Base-by-base conservation (phyloP, 2,888 invertebrate genomes). In the Melieria omissa region DNA sequence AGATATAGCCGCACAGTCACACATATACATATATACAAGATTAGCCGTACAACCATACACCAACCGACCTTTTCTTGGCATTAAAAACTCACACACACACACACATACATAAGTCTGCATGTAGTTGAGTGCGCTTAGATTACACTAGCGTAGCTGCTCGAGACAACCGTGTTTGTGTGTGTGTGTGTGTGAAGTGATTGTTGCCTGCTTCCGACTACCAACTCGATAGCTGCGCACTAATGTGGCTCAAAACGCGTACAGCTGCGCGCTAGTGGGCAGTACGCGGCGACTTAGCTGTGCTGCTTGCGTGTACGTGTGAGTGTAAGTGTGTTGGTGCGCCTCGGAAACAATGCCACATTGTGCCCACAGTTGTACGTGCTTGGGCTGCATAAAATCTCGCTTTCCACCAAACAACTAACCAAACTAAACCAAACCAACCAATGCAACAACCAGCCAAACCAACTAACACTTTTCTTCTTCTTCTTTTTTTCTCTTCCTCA, bases 331-430 rank as follows among this genome's bases (percentile, higher is more conserved):
- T 52, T 52, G 12, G 8, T 52, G 9, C 52, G 12, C 9, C 8
- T 14, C 14, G n/a, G 64, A 64, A 64, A 64, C 64, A 65, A 65
- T 41, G 42, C 44, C 54, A 65, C 52, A 52, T 65, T 54, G 64
- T 65, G 54, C 54, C 64, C 64, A 54, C 64, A 65, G 52, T 7
- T 14, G n/a, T 54, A 65, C 64, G 64, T 65, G 64, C 54, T 52
- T 54, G 49, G 64, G 64, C 29, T 42, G 41, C 64, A 44, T 52
- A 65, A 65, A 65, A 52, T n/a, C 29, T 52, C 14, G 12, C 52
- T 52, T 52, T 52, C 29, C 29, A 29, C 29, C 29, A 29, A 29
- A 29, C 29, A 29, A 29, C 29, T 3, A 29, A 29, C 29, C 29
- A 2, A 52, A 14, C n/a, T 12, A 5, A 52, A 12, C 52, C n/a